These are phyloP conservation scores for Trichogramma dendrolimi DNA, from an alignment of 2,888 invertebrate species.

Conservation along the genomic window DNA sequence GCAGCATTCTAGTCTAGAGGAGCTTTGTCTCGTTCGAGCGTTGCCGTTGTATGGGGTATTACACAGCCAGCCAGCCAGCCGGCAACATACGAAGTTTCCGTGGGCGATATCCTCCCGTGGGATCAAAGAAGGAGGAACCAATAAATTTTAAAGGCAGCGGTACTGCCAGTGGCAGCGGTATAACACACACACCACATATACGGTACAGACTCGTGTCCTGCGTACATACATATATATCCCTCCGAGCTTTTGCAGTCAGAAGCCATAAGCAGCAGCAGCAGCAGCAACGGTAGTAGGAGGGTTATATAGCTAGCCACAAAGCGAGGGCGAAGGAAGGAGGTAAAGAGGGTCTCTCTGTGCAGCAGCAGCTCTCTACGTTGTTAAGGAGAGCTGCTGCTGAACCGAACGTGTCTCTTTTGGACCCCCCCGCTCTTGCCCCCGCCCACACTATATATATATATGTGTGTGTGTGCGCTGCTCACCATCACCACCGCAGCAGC, in stretches of 20 bases:
- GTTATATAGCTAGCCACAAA: slow-evolving; percentile 6
- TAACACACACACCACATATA: too few species aligned
- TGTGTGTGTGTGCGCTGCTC: too few species aligned
- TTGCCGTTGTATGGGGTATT: background rate
- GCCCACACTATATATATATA: too few species aligned
- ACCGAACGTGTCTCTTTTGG: too few species aligned
- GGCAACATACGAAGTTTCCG: too few species aligned
- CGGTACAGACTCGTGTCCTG: slow-evolving; percentile 23
- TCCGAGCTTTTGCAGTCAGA: slow-evolving; percentile 28
- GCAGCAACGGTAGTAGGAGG: too few species aligned
- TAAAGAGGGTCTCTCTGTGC: background rate
- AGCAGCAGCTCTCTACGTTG: too few species aligned
- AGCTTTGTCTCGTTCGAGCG: slow-evolving; percentile 19
- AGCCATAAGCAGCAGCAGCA: slow-evolving; percentile 36
- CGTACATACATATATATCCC: slow-evolving; percentile 15
- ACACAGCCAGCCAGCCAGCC: too few species aligned
- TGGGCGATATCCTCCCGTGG: slow-evolving; percentile 27
- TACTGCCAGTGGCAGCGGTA: slow-evolving; percentile 18
- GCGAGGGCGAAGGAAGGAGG: slow-evolving; percentile 4
- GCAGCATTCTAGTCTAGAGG: background rate
- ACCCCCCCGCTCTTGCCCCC: too few species aligned
- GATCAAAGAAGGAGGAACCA: slow-evolving; percentile 38
- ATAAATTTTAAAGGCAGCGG: slow-evolving; percentile 37
- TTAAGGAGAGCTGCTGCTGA: too few species aligned
- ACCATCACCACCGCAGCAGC: too few species aligned